Conservation (phyloP, 1,140 invertebrate species). For the Xylocopa sonorina region DNA sequence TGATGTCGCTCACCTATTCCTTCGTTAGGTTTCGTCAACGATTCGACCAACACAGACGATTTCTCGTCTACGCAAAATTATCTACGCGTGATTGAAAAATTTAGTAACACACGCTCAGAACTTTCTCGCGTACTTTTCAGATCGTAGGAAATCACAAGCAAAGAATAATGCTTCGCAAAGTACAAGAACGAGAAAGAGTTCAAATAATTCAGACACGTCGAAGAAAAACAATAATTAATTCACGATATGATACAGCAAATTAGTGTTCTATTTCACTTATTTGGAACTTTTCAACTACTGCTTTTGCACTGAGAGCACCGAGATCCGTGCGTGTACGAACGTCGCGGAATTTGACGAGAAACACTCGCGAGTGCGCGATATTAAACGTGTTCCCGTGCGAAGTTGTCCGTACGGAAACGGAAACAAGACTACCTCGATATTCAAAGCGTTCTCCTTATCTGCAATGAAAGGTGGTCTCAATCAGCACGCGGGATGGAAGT, state of each 20-base stretch:
- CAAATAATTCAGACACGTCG: too few species aligned
- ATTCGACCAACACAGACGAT: not conserved
- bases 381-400: not conserved
- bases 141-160: too few species aligned
- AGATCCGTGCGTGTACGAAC: not conserved
- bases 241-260: too few species aligned
- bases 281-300: too few species aligned
- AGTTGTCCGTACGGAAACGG: not conserved
- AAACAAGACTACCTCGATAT: slow-evolving; percentile 11
- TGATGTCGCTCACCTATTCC: slow-evolving; percentile 17
- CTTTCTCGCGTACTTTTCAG: not conserved
- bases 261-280: too few species aligned
- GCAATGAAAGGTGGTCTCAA: slow-evolving; percentile 1
- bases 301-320: too few species aligned
- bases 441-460: slow-evolving; percentile 9
- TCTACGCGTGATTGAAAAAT: slow-evolving; percentile 40
- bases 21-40: slow-evolving; percentile 16
- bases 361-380: not conserved
- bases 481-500: not conserved
- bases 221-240: too few species aligned
- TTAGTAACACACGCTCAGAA: not conserved
- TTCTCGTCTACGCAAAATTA: not conserved
- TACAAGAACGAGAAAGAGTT: too few species aligned
- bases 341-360: not conserved
- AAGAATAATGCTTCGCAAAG: too few species aligned